These are phyloP conservation scores for Scotopteryx bipunctaria DNA, from an alignment of 2,888 invertebrate genomes.

Conservation along the genomic window DNA sequence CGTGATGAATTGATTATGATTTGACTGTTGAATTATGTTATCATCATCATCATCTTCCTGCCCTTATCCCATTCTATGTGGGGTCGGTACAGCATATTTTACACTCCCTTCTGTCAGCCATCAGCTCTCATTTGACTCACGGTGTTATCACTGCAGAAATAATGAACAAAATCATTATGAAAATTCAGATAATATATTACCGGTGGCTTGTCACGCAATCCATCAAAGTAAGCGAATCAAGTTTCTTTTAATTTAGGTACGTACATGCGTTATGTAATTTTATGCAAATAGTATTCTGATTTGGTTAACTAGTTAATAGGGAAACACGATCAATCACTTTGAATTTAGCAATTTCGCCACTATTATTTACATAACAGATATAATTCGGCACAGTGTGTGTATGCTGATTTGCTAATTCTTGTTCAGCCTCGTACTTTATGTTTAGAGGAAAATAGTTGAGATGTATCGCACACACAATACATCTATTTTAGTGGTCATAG, in stretches of 20 bases:
- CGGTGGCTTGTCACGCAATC: conserved; percentile 42
- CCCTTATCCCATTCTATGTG: too few species aligned
- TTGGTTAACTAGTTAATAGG: conserved; percentile 33
- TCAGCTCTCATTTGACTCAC: too few species aligned
- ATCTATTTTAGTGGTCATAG: conserved; percentile 59
- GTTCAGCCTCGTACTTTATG: too few species aligned
- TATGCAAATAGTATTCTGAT: conserved; percentile 46
- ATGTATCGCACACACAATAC: neutral
- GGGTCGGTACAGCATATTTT: too few species aligned
- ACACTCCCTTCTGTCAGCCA: too few species aligned
- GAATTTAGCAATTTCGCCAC: conserved; percentile 28
- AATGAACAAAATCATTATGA: conserved; percentile 17
- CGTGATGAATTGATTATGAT: conserved; percentile 50
- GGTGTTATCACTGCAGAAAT: conserved; percentile 37
- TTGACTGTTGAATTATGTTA: too few species aligned
- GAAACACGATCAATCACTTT: conserved; percentile 44
- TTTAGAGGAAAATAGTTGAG: conserved; percentile 7
- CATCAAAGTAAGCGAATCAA: conserved; percentile 46
- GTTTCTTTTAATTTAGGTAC: conserved; percentile 39
- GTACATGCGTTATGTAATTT: conserved; percentile 23
- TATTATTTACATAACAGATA: neutral
- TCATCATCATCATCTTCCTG: too few species aligned
- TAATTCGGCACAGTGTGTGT: too few species aligned
- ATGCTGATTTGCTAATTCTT: too few species aligned
- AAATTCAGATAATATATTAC: conserved; percentile 18